These are phyloP conservation scores for Porites evermanni DNA, from an alignment of 92 coral and sea anemone genomes.

Conservation along the genomic window DNA sequence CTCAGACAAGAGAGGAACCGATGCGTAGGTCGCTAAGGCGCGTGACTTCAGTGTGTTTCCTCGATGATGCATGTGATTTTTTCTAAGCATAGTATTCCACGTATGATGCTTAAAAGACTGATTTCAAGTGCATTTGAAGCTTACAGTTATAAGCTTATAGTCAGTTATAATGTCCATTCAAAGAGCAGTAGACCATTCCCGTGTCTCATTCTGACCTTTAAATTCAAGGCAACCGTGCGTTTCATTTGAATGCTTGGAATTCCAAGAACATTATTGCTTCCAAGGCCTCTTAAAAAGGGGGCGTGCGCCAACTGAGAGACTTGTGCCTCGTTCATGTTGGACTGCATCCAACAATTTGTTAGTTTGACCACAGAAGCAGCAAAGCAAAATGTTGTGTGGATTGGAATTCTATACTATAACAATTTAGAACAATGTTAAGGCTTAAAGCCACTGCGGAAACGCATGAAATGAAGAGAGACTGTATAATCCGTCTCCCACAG, in stretches of 20 bases:
- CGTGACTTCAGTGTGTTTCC: not conserved
- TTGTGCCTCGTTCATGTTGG: too few species aligned
- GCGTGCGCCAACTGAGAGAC: not conserved
- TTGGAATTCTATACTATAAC: too few species aligned
- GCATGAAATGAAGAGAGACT: too few species aligned
- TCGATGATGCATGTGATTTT: not conserved
- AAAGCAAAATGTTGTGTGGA: too few species aligned
- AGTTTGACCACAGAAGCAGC: too few species aligned
- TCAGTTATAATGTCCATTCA: not conserved
- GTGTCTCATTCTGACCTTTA: not conserved
- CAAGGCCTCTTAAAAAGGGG: not conserved
- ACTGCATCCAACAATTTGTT: too few species aligned
- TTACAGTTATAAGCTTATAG: too few species aligned
- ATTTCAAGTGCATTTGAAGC: too few species aligned
- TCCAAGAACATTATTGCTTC: not conserved
- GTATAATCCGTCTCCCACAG: too few species aligned
- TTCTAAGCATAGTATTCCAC: not conserved
- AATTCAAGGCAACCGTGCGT: not conserved
- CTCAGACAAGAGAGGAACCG: not conserved
- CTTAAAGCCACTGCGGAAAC: too few species aligned
- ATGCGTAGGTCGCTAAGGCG: not conserved
- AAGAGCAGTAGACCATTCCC: not conserved
- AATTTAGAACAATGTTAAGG: too few species aligned
- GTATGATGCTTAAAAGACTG: not conserved
- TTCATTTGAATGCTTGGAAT: not conserved